Evolutionary conservation across 1,140 invertebrate species (phyloP).

Genomic region (Conus betulinus): DNA sequence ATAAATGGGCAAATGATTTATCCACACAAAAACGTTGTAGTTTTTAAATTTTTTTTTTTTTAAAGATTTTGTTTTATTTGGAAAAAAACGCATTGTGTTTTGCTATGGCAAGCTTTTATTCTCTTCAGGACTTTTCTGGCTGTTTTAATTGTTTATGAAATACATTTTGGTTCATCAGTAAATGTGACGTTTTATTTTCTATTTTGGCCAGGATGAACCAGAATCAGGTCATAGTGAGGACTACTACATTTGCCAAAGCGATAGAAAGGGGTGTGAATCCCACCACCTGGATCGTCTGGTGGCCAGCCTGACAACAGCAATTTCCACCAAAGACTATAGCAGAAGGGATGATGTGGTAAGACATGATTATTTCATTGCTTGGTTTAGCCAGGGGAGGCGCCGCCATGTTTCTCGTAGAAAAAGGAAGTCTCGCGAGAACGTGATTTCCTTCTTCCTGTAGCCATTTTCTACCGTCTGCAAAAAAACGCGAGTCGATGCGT

Average conservation of each 20-base stretch:
- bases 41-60: too few species aligned
- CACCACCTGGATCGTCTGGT: conserved; percentile 55
- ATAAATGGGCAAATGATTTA: too few species aligned
- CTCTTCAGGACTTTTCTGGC: not conserved
- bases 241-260: conserved; percentile 49
- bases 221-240: not conserved
- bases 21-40: too few species aligned
- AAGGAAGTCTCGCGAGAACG: too few species aligned
- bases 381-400: too few species aligned
- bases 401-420: too few species aligned
- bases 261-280: conserved; percentile 54
- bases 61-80: too few species aligned
- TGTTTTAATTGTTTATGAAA: not conserved
- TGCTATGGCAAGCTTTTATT: not conserved
- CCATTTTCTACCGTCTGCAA: too few species aligned
- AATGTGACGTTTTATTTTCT: not conserved
- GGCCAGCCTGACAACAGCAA: conserved; percentile 9
- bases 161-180: not conserved
- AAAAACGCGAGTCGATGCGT: too few species aligned
- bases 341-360: conserved; percentile 42
- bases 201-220: conserved; percentile 41
- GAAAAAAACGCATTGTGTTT: not conserved
- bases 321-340: conserved; percentile 22
- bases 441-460: too few species aligned
- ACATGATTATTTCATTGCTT: not conserved